Evolutionary conservation across 2,888 invertebrate genomes (phyloP).

Genomic region (Apotomis betuletana): DNA sequence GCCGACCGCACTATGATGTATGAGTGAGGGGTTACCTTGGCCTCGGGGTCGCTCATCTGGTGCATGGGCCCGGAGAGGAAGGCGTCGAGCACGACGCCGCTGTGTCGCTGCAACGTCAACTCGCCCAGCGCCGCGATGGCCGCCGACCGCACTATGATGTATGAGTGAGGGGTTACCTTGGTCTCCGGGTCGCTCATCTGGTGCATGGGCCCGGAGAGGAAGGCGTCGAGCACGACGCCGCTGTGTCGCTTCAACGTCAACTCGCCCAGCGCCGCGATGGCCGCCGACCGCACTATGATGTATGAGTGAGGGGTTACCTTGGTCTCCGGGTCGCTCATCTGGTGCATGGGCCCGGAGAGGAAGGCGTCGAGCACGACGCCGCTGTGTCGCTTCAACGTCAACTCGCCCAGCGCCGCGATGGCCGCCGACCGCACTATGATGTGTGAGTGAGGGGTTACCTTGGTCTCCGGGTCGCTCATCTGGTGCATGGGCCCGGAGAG

Average conservation of each 20-base stretch:
- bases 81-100: slow-evolving; percentile 60
- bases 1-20: slow-evolving; percentile 34
- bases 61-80: slow-evolving; percentile 73
- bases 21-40: slow-evolving; percentile 58
- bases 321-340: slow-evolving; percentile 73
- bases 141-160: slow-evolving; percentile 33
- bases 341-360: slow-evolving; percentile 72
- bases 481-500: slow-evolving; percentile 74
- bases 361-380: slow-evolving; percentile 65
- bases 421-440: slow-evolving; percentile 73
- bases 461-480: slow-evolving; percentile 73
- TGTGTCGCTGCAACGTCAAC: slow-evolving; percentile 54
- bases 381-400: slow-evolving; percentile 54
- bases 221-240: slow-evolving; percentile 62
- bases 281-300: slow-evolving; percentile 70
- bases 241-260: slow-evolving; percentile 54
- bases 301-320: slow-evolving; percentile 57
- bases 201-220: slow-evolving; percentile 72
- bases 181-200: slow-evolving; percentile 75
- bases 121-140: slow-evolving; percentile 70
- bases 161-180: slow-evolving; percentile 57
- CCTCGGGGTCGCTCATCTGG: slow-evolving; percentile 75
- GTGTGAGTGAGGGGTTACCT: slow-evolving; percentile 54
- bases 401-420: slow-evolving; percentile 65
- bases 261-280: slow-evolving; percentile 68